Evolutionary conservation across 2,797 vertebrate genomes (phyloP).

Genomic region (Rousettus madagascariensis): DNA sequence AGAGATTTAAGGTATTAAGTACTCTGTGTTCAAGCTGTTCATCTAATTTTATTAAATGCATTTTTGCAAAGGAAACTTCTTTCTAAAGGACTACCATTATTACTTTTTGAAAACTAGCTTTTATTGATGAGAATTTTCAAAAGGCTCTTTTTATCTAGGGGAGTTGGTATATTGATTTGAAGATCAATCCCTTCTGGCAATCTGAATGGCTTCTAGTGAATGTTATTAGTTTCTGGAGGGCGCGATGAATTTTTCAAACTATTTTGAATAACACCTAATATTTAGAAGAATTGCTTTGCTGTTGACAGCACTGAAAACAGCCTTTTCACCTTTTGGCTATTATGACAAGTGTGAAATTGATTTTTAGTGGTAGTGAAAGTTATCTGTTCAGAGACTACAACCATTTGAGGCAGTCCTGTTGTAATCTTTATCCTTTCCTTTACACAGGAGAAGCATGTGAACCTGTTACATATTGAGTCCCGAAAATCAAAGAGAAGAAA

Average conservation of each 20-base stretch:
- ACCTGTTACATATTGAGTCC: conserved; percentile 97
- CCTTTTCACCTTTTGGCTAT: background rate
- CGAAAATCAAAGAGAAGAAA: conserved; percentile 95
- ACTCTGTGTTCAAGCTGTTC: conserved; percentile 16
- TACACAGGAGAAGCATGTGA: conserved; percentile 95
- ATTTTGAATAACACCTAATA: conserved; percentile 5
- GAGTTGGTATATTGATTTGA: conserved; percentile 10
- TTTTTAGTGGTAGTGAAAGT: background rate
- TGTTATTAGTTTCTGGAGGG: background rate
- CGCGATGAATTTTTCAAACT: background rate
- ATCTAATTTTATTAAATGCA: conserved; percentile 6
- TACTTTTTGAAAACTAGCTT: background rate
- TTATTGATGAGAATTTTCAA: conserved; percentile 27
- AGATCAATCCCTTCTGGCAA: background rate
- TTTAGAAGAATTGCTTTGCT: background rate
- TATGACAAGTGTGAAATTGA: background rate
- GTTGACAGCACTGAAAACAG: background rate
- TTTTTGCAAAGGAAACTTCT: conserved; percentile 1
- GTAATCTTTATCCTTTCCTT: background rate
- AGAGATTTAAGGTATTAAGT: background rate
- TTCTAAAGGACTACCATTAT: background rate
- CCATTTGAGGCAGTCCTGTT: background rate
- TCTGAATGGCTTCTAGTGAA: background rate
- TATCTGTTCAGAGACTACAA: background rate
- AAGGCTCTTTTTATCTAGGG: background rate